Percentiles rank a stretch among this genome's conserved stretches.
These are phyloP conservation scores for Indicator maculatus DNA, from an alignment of 2,113 vertebrate genomes.

Conservation along the genomic window DNA sequence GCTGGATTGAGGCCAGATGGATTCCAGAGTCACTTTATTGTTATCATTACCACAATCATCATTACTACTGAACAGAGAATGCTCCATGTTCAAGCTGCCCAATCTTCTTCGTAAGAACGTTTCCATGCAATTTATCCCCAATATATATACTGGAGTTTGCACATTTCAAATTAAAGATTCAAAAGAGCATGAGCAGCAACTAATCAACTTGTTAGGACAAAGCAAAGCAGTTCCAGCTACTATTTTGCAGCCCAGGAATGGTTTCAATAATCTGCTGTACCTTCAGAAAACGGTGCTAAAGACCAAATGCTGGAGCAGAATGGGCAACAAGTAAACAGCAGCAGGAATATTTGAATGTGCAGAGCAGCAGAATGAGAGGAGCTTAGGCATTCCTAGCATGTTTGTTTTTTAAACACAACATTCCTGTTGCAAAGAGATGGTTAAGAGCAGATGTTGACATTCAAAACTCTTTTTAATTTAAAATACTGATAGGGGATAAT, in stretches of 20 bases:
- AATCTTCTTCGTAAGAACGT: background rate
- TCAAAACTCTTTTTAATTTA: background rate
- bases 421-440: background rate
- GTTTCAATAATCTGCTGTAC: background rate
- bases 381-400: background rate
- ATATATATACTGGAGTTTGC: background rate
- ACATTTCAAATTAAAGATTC: background rate
- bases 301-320: background rate
- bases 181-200: background rate
- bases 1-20: background rate
- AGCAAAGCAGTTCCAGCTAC: background rate
- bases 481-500: constrained; percentile 59
- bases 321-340: background rate
- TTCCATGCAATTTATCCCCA: background rate
- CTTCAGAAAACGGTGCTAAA: background rate
- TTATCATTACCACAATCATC: background rate
- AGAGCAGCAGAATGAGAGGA: background rate
- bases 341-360: background rate
- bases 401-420: constrained; percentile 39
- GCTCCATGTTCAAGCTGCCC: background rate
- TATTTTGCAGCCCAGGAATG: background rate
- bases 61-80: background rate
- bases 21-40: background rate
- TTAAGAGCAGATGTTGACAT: background rate
- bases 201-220: background rate